Evolutionary conservation across 2,797 vertebrate species (phyloP).

Genomic region (Fringilla coelebs): DNA sequence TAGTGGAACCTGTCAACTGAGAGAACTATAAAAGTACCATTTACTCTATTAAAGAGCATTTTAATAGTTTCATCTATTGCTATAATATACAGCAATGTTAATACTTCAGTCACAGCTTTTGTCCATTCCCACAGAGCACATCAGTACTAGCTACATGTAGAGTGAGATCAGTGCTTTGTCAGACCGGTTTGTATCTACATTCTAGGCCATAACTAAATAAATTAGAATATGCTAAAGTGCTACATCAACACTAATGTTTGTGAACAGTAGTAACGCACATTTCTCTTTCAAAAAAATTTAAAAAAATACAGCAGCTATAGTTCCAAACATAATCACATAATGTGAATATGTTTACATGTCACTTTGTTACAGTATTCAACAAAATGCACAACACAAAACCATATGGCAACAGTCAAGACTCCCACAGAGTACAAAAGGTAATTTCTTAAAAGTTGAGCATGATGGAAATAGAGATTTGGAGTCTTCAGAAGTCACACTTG

Average conservation of each 20-base stretch:
- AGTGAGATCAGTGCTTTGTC: conserved; percentile 80
- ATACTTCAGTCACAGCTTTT: conserved; percentile 54
- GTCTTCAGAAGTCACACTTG: conserved; percentile 78
- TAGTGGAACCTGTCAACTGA: conserved; percentile 45
- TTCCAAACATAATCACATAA: conserved; percentile 61
- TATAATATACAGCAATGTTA: conserved; percentile 59
- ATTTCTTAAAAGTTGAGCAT: conserved; percentile 18
- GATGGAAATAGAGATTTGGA: conserved; percentile 50
- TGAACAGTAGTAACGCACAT: conserved; percentile 83
- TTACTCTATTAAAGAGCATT: conserved; percentile 47
- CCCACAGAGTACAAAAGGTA: conserved; percentile 5
- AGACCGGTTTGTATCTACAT: conserved; percentile 70
- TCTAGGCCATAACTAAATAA: conserved; percentile 78
- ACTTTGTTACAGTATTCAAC: conserved; percentile 59
- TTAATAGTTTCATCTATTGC: conserved; percentile 46
- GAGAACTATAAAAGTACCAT: conserved; percentile 50
- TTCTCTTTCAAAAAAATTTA: conserved; percentile 62
- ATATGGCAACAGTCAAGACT: conserved; percentile 50
- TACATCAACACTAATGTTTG: conserved; percentile 74
- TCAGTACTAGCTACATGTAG: conserved; percentile 74
- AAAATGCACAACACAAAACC: conserved; percentile 19
- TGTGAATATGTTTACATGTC: conserved; percentile 54
- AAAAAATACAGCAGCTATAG: conserved; percentile 75
- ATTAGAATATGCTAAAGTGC: conserved; percentile 82
- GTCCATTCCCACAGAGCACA: conserved; percentile 52